These are phyloP conservation scores for Hycleus phaleratus DNA, from an alignment of 1,140 invertebrate species.

Conservation along the genomic window DNA sequence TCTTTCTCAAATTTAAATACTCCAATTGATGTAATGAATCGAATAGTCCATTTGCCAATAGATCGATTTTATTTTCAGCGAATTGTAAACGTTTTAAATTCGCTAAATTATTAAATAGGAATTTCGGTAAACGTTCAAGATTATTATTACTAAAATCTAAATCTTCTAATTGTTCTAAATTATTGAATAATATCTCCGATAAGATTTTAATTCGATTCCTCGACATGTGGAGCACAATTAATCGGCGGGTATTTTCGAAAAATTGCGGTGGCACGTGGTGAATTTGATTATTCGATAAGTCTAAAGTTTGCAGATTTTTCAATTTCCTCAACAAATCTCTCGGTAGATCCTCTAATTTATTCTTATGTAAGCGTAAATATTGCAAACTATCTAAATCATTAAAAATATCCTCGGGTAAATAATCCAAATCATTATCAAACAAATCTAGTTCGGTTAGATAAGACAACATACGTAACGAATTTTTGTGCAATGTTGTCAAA, in stretches of 20 bases:
- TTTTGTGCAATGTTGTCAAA: constrained; percentile 63
- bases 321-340: constrained; percentile 56
- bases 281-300: constrained; percentile 66
- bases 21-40: constrained; percentile 42
- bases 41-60: constrained; percentile 40
- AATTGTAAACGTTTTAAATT: constrained; percentile 51
- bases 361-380: constrained; percentile 66
- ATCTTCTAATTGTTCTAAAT: constrained; percentile 42
- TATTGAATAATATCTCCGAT: constrained; percentile 34
- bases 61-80: constrained; percentile 47
- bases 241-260: constrained; percentile 54
- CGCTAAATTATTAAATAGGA: constrained; percentile 50
- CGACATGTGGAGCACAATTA: constrained; percentile 63
- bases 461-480: constrained; percentile 60
- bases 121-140: constrained; percentile 43
- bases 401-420: constrained; percentile 65
- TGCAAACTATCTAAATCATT: constrained; percentile 60
- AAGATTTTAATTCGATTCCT: constrained; percentile 45
- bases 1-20: constrained; percentile 47
- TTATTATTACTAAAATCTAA: constrained; percentile 48
- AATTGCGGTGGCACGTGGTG: constrained; percentile 50
- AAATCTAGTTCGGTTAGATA: constrained; percentile 65
- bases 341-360: constrained; percentile 60
- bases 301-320: constrained; percentile 59
- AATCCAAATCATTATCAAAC: constrained; percentile 70